These are phyloP conservation scores for Apogon hyalosoma DNA, from an alignment of 2,797 vertebrate species.

Conservation along the genomic window DNA sequence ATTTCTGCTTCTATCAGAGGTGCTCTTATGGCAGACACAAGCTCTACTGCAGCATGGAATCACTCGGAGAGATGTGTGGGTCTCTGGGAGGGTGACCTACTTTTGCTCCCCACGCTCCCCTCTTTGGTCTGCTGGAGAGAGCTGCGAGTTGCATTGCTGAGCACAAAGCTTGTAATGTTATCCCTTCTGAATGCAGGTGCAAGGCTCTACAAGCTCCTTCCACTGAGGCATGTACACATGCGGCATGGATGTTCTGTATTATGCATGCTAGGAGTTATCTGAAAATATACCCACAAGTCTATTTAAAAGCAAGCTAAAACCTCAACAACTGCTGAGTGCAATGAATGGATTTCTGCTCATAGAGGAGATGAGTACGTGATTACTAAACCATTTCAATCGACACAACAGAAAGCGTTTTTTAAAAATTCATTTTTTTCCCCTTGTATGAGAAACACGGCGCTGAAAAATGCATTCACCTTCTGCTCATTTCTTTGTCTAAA, in stretches of 20 bases:
- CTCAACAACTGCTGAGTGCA: background rate
- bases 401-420: too few species aligned
- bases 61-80: conserved; percentile 62
- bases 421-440: too few species aligned
- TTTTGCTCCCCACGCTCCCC: conserved; percentile 69
- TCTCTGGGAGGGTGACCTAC: conserved; percentile 84
- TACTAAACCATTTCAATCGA: too few species aligned
- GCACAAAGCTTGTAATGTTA: conserved; percentile 60
- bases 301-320: conserved; percentile 34
- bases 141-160: conserved; percentile 49
- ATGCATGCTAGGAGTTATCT: conserved; percentile 42
- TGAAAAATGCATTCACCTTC: too few species aligned
- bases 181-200: conserved; percentile 72
- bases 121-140: conserved; percentile 58
- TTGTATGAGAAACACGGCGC: too few species aligned
- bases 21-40: conserved; percentile 62
- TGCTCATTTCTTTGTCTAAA: too few species aligned
- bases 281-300: conserved; percentile 34
- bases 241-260: conserved; percentile 39
- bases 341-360: too few species aligned
- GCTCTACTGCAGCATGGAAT: conserved; percentile 59
- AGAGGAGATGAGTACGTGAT: too few species aligned
- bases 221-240: conserved; percentile 41
- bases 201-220: conserved; percentile 37
- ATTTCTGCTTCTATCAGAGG: conserved; percentile 51